A percentile compares a stretch with the other conserved stretches of the same genome.
Evolutionary conservation across 2,888 invertebrate genomes (phyloP).

Genomic region (Hipparchia semele): DNA sequence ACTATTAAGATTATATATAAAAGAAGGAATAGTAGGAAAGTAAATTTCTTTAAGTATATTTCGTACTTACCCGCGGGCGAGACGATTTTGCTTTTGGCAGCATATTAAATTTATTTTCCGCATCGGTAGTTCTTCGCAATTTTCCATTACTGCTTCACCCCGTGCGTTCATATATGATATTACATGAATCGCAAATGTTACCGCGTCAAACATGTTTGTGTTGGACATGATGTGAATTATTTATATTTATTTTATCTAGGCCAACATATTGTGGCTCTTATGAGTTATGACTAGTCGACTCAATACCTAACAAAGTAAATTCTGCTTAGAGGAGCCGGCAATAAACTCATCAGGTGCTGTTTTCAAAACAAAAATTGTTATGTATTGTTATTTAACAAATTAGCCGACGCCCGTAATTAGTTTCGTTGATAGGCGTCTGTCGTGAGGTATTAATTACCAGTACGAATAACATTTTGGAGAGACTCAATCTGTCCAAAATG

Average conservation of each 20-base stretch:
- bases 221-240: no score
- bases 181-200: constrained; percentile 12
- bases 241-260: no score
- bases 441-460: constrained; percentile 1
- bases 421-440: no score
- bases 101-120: constrained; percentile 22
- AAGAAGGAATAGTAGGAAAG: constrained; percentile 5
- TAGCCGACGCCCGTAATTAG: neutral
- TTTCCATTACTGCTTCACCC: constrained; percentile 21
- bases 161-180: constrained; percentile 7
- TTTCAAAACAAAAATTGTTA: no score
- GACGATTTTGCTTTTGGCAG: constrained; percentile 19
- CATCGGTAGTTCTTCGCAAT: constrained; percentile 23
- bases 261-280: no score
- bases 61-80: constrained; percentile 11
- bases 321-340: no score
- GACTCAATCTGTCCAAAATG: constrained; percentile 7
- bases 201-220: neutral
- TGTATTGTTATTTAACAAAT: no score
- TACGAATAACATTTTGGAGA: no score
- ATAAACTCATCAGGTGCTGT: no score
- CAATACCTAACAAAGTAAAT: no score
- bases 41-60: constrained; percentile 21
- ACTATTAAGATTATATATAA: neutral
- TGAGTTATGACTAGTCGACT: no score